These are phyloP conservation scores for Pristionchus entomophagus DNA, from an alignment of 2,888 invertebrate genomes.

Conservation along the genomic window DNA sequence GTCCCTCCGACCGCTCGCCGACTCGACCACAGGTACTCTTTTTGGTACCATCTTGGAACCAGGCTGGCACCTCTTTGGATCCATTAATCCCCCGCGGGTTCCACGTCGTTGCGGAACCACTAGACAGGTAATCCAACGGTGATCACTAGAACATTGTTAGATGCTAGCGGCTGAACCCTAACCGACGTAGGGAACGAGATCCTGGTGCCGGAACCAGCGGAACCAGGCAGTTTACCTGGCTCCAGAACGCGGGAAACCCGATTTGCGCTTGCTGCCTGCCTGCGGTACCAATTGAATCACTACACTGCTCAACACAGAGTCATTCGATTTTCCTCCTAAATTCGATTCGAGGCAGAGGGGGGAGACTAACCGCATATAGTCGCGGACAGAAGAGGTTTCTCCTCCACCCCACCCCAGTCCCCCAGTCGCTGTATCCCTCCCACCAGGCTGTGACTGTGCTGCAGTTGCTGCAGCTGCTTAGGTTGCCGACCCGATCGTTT, in stretches of 20 bases:
- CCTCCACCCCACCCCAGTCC: not conserved
- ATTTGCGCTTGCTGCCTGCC: no score
- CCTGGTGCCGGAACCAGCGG: no score
- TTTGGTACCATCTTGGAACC: not conserved
- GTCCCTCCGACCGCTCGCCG: slow-evolving; percentile 59
- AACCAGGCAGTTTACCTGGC: not conserved
- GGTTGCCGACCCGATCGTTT: not conserved
- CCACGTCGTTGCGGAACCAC: not conserved
- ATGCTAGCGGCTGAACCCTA: no score
- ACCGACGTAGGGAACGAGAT: no score
- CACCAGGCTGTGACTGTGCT: no score
- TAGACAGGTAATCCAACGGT: not conserved
- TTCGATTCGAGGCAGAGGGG: slow-evolving; percentile 7
- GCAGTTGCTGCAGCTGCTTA: not conserved
- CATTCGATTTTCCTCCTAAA: slow-evolving; percentile 37
- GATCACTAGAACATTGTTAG: not conserved
- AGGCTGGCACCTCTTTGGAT: not conserved
- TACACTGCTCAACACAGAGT: slow-evolving; percentile 10
- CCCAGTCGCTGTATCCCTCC: not conserved
- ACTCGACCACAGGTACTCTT: slow-evolving; percentile 50
- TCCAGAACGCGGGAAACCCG: slow-evolving; percentile 5
- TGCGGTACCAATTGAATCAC: slow-evolving; percentile 33
- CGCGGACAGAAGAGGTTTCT: not conserved
- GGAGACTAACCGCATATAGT: slow-evolving; percentile 33
- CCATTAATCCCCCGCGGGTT: not conserved